phyloP scores from a whole-genome alignment of 2,113 vertebrate genomes.

The Engystomops pustulosus region DNA sequence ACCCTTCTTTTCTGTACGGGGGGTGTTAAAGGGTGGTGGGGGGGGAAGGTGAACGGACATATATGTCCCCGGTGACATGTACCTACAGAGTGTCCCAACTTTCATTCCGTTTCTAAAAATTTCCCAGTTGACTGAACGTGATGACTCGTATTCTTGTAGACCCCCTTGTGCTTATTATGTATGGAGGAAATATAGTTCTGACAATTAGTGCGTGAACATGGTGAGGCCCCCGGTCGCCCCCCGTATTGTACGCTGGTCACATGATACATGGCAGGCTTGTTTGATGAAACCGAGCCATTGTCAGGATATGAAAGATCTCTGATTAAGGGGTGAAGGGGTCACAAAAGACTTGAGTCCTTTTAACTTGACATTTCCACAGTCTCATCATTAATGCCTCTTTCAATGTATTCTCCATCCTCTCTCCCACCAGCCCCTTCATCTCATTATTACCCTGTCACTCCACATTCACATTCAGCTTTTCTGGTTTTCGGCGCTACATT shows the following conservation, averaged over 20 bases:
- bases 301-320: conserved; percentile 43
- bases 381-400: conserved; percentile 38
- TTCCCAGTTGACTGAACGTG: background rate
- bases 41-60: background rate
- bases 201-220: conserved; percentile 10
- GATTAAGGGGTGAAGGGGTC: conserved; percentile 48
- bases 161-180: background rate
- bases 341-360: conserved; percentile 55
- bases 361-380: conserved; percentile 49
- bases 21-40: background rate
- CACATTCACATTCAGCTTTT: conserved; percentile 35
- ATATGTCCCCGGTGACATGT: too few species aligned
- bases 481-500: conserved; percentile 12
- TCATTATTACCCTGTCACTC: conserved; percentile 46
- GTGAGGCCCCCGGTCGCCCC: background rate
- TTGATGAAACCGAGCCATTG: conserved; percentile 45
- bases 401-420: conserved; percentile 18
- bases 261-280: conserved; percentile 29
- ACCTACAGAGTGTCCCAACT: too few species aligned
- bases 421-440: conserved; percentile 36
- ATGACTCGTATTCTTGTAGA: background rate
- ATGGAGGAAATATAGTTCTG: background rate
- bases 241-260: conserved; percentile 35
- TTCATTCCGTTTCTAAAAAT: too few species aligned
- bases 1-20: background rate